Evolutionary conservation across 2,113 vertebrate genomes (phyloP), one percentile per base, ranked within the genome.

Genomic region (Rostratula benghalensis): DNA sequence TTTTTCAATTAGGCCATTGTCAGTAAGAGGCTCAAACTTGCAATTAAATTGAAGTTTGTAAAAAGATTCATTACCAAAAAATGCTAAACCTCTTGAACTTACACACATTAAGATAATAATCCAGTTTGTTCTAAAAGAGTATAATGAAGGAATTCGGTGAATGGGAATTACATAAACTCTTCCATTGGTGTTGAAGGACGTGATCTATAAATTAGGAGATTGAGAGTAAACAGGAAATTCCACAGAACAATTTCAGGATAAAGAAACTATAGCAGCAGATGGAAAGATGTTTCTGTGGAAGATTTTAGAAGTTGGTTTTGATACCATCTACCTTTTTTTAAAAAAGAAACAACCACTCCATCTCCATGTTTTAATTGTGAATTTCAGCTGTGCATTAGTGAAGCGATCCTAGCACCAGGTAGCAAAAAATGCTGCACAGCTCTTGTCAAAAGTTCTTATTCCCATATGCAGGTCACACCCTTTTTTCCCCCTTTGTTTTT

Each of bases 151-250:
- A 95, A 90, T 96, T 94, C 92, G 56, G 87, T 69, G 43, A 88
- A 91, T 96, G 68, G 59, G 59, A 96, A 95, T 94, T 94, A 63
- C 95, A 96, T 94, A 96, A 97, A 94, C 86, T 87, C 81, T 87
- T 93, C 76, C 78, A 93, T 83, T 93, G 70, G 86, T 65, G 85
- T 79, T 75, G 85, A 91, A 92, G 93, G 90, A 95, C 63, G 10
- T 93, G 94, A 97, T 97, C 97, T 96, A 97, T 95, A 97, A 96
- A 97, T 96, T 97, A 90, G 97, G 94, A 94, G 94, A 78, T 91
- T 90, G 68, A 94, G 95, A 93, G 83, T 96, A 97, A 97, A 97
- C 96, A 97, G 97, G 96, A 97, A 97, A 97, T 97, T 97, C 97
- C 97, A 95, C 84, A 96, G 95, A 97, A 97, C 95, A 95, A 96